A percentile compares a stretch with the other conserved stretches of the same genome.
phyloP scores from a whole-genome alignment of 2,797 vertebrate species.

The Spinus olivaceus region DNA sequence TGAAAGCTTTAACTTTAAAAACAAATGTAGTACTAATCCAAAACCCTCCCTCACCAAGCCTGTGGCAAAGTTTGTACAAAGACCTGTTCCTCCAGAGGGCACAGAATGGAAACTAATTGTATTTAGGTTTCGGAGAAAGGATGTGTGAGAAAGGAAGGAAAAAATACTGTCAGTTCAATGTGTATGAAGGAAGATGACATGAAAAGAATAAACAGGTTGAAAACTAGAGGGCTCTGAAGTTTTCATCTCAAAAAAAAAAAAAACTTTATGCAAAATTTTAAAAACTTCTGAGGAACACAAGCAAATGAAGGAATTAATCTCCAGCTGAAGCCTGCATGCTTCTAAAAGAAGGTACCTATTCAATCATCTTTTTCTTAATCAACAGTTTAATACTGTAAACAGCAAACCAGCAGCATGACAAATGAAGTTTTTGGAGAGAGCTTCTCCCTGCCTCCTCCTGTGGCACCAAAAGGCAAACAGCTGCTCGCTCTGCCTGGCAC shows the following conservation, averaged over 20 bases:
- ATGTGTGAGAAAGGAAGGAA: not conserved
- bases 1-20: not conserved
- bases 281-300: not conserved
- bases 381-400: not conserved
- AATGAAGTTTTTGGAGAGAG: not conserved
- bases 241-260: not conserved
- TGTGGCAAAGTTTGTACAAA: not conserved
- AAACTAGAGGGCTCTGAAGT: not conserved
- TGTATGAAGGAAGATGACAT: not conserved
- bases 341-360: not conserved
- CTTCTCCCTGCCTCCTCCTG: not conserved
- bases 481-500: not conserved
- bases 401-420: not conserved
- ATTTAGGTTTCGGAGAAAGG: not conserved
- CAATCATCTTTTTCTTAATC: not conserved
- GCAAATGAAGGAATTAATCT: not conserved
- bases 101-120: not conserved
- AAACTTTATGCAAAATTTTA: not conserved
- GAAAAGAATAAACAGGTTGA: not conserved
- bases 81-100: not conserved
- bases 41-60: not conserved
- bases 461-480: slow-evolving; percentile 7
- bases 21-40: not conserved
- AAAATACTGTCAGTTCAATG: not conserved
- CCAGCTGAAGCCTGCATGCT: not conserved